Base-by-base conservation (phyloP, 2,888 invertebrate genomes). In the Oxyteleia sp. region DNA sequence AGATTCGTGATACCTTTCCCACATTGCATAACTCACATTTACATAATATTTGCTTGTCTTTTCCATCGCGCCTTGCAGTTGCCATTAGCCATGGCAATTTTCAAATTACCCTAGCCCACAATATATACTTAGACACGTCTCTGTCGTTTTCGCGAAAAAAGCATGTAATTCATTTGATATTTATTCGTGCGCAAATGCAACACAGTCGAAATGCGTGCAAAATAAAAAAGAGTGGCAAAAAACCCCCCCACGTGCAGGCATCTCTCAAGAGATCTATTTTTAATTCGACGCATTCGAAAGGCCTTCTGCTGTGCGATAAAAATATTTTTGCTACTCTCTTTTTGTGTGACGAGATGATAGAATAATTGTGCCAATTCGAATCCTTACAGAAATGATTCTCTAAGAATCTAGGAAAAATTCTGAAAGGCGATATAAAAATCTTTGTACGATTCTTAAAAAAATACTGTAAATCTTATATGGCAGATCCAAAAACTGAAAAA, bases 1-100 rank as follows among this genome's bases (percentile, higher is more conserved):
- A n/a, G 20, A 35, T 41, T 45, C 5, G 5, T 55, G 18, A n/a
- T 68, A 26, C 61, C 78, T 71, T 78, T 78, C 69, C 55, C 64
- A 41, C 11, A 64, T 79, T 79, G 71, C 79, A 47, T 49, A 71
- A 79, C 13, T 0, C 1, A 23, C 20, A 71, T 79, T 79, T 79
- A 64, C 79, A 79, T 79, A 71, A 71, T 79, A 79, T 79, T 79
- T 71, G 35, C 79, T 57, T 79, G 71, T 64, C 38, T 57, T 78
- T 78, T 78, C 63, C 23, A 71, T 55, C 18, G 53, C 76, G 26
- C 55, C 53, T 53, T 43, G 61, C 63, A 15, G 55, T 69, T 49
- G 49, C 78, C 55, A 69, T 78, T 78, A 68, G 78, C 13, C 47
- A 63, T 55, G 55, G 78, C 63, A 78, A 78, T 78, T 78, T 78